Percentiles rank a stretch among this genome's conserved stretches.
Conservation (phyloP, 2,113 vertebrate species). For the Conger conger region DNA sequence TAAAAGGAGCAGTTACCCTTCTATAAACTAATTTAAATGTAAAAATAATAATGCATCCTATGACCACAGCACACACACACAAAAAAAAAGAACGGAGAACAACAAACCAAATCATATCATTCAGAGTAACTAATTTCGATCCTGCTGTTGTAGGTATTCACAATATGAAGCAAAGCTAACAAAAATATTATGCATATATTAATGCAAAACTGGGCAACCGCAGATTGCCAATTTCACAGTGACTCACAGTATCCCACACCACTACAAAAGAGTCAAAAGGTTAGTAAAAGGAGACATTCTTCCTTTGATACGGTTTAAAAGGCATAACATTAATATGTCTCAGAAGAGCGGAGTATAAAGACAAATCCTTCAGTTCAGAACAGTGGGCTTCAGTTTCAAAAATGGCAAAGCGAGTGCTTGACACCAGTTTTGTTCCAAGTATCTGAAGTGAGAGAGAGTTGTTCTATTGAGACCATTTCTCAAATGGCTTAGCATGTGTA, state of each 20-base stretch:
- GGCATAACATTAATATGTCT: neutral
- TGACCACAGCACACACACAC: neutral
- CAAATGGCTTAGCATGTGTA: slow-evolving; percentile 23
- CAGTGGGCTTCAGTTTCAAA: neutral
- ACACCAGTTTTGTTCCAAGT: neutral
- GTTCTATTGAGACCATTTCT: neutral
- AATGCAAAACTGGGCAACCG: neutral
- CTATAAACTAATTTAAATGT: neutral
- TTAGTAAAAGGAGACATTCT: neutral
- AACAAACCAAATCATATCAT: neutral
- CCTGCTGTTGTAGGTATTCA: neutral
- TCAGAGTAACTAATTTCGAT: neutral
- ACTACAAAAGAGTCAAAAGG: neutral
- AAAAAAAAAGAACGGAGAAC: neutral
- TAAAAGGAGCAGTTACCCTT: neutral
- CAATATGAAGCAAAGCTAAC: neutral
- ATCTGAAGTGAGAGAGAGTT: neutral
- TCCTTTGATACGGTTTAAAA: neutral
- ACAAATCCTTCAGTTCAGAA: neutral
- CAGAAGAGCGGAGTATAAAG: neutral
- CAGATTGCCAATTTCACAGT: neutral
- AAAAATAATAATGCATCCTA: neutral
- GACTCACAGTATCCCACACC: neutral
- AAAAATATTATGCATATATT: neutral
- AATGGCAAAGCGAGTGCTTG: neutral